Conservation (phyloP, 2,113 vertebrate genomes). For the Calypte anna region DNA sequence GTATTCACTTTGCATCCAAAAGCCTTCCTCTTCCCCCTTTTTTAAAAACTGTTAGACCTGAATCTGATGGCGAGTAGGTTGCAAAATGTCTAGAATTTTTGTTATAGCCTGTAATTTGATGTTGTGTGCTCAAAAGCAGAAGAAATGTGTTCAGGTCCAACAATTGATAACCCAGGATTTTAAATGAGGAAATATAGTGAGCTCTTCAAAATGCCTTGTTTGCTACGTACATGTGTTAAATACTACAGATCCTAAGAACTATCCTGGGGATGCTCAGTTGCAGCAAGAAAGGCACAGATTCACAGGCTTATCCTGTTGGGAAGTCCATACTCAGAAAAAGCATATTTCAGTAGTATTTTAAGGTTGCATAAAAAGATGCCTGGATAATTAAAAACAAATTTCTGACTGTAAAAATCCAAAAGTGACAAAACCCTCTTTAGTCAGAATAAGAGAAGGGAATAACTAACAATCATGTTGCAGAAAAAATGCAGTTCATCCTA, state of each 20-base stretch:
- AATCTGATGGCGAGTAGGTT: background rate
- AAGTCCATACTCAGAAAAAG: background rate
- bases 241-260: background rate
- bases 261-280: fast-evolving
- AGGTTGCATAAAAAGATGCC: background rate
- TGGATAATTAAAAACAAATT: background rate
- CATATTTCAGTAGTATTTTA: background rate
- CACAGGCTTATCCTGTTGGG: background rate
- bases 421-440: background rate
- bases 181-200: background rate
- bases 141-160: background rate
- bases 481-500: background rate
- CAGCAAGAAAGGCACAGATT: background rate
- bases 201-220: background rate
- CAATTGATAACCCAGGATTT: background rate
- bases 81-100: background rate
- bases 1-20: conserved; percentile 21
- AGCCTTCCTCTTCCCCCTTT: background rate
- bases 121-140: background rate
- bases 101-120: background rate
- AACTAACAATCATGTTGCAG: background rate
- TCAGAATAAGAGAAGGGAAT: background rate
- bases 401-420: background rate
- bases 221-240: background rate
- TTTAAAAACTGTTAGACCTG: conserved; percentile 5